phyloP scores from a whole-genome alignment of 2,888 invertebrate species.

The Hirtodrosophila duncani region DNA sequence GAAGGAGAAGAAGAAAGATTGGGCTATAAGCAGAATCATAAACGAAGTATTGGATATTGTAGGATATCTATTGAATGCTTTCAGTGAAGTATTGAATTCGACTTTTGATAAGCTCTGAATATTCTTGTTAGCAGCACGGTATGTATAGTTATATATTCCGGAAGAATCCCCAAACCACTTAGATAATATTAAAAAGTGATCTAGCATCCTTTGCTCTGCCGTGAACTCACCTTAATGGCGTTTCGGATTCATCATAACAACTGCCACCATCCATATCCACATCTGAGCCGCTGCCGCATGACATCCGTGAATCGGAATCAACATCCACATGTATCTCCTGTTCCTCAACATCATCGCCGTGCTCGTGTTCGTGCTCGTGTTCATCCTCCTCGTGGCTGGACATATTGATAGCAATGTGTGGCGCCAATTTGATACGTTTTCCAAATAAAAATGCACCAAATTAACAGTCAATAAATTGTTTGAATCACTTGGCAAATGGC shows the following conservation, averaged over 20 bases:
- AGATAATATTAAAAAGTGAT: no score
- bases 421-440: constrained; percentile 65
- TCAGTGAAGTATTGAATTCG: no score
- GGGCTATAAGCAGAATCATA: no score
- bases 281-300: constrained; percentile 77
- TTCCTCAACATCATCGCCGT: constrained; percentile 76
- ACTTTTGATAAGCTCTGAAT: no score
- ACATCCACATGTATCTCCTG: constrained; percentile 78
- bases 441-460: constrained; percentile 4
- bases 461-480: background rate
- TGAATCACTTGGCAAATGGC: no score
- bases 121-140: no score
- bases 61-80: no score
- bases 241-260: constrained; percentile 78
- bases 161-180: no score
- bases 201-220: background rate
- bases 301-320: constrained; percentile 78
- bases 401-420: constrained; percentile 67
- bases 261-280: constrained; percentile 78
- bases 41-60: no score
- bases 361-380: constrained; percentile 64
- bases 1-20: no score
- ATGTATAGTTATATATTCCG: no score
- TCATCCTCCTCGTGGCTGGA: constrained; percentile 77
- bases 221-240: constrained; percentile 75